phyloP scores from a whole-genome alignment of 1,140 invertebrate genomes.

The Papilio machaon region DNA sequence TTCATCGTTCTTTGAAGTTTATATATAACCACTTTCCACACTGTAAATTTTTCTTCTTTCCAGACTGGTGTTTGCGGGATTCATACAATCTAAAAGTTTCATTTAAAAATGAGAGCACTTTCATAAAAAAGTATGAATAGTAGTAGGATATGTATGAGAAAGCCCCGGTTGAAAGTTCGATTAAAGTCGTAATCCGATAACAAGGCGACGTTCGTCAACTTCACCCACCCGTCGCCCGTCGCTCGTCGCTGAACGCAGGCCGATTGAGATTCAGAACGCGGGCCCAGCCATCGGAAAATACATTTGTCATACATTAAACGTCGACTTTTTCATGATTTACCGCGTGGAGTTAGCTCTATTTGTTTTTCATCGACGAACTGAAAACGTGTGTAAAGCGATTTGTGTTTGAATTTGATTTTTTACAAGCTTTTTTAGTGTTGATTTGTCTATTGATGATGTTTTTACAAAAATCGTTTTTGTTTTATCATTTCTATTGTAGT shows the following conservation, averaged over 20 bases:
- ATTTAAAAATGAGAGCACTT: no score
- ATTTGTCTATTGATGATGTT: neutral
- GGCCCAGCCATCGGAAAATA: constrained; percentile 68
- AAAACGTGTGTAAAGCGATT: constrained; percentile 19
- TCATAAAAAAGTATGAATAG: no score
- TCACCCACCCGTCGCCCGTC: constrained; percentile 9
- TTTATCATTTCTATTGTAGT: neutral
- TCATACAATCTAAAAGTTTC: no score
- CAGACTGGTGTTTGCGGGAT: no score
- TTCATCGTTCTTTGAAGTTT: no score
- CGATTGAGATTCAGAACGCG: constrained; percentile 62
- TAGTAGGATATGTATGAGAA: no score
- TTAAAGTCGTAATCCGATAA: constrained; percentile 57
- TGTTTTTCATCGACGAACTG: constrained; percentile 22
- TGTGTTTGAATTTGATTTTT: neutral
- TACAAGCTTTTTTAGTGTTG: neutral
- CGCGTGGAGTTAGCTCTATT: constrained; percentile 25
- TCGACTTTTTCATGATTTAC: constrained; percentile 59
- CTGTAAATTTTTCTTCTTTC: no score
- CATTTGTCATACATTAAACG: constrained; percentile 70
- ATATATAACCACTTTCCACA: no score
- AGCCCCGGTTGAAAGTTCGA: neutral
- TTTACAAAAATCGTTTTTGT: neutral
- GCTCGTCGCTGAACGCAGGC: constrained; percentile 45
- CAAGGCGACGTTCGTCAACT: constrained; percentile 45